A percentile compares a stretch with the other conserved stretches of the same genome.
phyloP scores from a whole-genome alignment of 2,797 vertebrate genomes.

The Argya squamiceps region DNA sequence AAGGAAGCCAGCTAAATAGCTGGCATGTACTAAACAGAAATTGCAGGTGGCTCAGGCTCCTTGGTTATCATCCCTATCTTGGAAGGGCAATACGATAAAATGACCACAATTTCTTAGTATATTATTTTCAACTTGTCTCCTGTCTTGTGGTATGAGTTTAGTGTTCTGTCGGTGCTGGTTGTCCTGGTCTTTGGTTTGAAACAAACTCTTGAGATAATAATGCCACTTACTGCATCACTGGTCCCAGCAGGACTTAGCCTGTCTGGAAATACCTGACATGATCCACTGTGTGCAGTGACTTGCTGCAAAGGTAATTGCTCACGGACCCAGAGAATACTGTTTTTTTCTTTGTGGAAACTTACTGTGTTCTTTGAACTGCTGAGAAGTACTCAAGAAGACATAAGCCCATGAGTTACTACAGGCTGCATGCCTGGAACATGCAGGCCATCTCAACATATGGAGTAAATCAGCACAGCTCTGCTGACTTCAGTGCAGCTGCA shows the following conservation, averaged over 20 bases:
- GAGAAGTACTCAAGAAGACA: background rate
- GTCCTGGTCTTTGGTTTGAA: background rate
- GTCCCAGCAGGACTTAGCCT: background rate
- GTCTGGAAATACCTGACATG: background rate
- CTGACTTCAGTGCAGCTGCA: background rate
- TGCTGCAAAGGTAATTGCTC: background rate
- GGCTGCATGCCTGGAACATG: background rate
- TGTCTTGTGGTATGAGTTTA: background rate
- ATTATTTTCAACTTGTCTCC: background rate
- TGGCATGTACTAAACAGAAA: background rate
- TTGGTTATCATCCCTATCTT: background rate
- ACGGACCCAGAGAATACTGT: background rate
- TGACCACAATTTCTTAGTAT: background rate
- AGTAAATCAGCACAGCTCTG: background rate
- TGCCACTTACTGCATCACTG: background rate
- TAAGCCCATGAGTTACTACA: conserved; percentile 17
- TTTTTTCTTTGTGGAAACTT: background rate
- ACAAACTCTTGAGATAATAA: background rate
- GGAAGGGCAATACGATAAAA: background rate
- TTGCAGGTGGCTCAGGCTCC: background rate
- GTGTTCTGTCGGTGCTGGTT: background rate
- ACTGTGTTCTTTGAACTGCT: background rate
- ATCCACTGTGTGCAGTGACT: background rate
- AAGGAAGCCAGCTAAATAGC: background rate
- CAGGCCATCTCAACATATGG: background rate